These are phyloP conservation scores for Chorisops tibialis DNA, from an alignment of 2,888 invertebrate species.

Conservation along the genomic window DNA sequence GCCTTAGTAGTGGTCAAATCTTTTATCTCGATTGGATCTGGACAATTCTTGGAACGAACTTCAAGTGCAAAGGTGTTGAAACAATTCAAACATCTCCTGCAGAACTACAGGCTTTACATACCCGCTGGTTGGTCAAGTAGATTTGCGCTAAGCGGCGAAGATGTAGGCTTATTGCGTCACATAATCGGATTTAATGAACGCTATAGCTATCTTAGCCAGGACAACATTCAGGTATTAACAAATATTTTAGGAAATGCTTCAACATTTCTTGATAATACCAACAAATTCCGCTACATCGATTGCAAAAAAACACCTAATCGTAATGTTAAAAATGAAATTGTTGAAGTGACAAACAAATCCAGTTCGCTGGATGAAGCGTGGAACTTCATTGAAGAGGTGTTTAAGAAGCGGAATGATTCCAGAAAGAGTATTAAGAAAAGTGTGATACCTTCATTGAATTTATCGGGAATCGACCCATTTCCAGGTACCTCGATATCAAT, in stretches of 20 bases:
- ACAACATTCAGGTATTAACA: conserved; percentile 38
- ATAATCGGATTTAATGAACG: conserved; percentile 39
- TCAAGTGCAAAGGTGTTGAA: conserved; percentile 30
- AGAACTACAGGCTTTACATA: conserved; percentile 13
- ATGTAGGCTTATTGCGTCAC: conserved; percentile 37
- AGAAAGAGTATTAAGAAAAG: neutral
- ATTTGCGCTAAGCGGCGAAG: conserved; percentile 32
- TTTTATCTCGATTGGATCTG: conserved; percentile 27
- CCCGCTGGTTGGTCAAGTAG: neutral
- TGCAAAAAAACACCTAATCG: too few species aligned
- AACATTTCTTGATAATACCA: too few species aligned
- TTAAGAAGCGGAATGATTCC: neutral
- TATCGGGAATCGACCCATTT: neutral
- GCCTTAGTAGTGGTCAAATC: conserved; percentile 31
- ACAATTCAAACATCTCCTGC: conserved; percentile 36
- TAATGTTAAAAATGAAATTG: too few species aligned
- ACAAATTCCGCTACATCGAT: neutral
- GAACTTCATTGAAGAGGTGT: neutral
- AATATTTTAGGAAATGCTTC: conserved; percentile 25
- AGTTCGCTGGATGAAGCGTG: neutral
- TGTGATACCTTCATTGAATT: neutral
- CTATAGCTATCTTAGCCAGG: conserved; percentile 34
- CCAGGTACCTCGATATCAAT: too few species aligned
- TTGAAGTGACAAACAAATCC: neutral
- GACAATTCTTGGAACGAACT: neutral